These are phyloP conservation scores for Acinonyx jubatus DNA, from an alignment of 2,113 vertebrate genomes.

Conservation along the genomic window DNA sequence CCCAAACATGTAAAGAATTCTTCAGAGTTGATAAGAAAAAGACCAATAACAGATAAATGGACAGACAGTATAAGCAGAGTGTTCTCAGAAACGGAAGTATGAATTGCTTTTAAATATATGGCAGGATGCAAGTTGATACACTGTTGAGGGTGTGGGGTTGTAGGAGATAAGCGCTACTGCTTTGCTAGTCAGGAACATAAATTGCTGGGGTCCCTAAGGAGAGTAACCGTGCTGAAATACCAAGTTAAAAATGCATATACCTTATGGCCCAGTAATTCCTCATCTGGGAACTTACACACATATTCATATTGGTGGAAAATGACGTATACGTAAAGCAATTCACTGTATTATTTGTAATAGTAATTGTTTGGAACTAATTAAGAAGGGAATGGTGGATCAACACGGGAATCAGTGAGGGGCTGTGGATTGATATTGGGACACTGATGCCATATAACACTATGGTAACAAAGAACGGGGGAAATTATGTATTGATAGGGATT, in stretches of 20 bases:
- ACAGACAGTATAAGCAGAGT: not conserved
- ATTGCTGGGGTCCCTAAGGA: not conserved
- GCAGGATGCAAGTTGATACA: not conserved
- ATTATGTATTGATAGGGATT: not conserved
- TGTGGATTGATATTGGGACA: not conserved
- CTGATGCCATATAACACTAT: not conserved
- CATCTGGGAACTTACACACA: not conserved
- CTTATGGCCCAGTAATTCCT: not conserved
- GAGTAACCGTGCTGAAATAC: not conserved
- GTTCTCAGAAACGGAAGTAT: not conserved
- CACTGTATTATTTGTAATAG: not conserved
- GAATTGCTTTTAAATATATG: not conserved
- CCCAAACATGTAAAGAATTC: constrained; percentile 21
- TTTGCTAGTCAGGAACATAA: not conserved
- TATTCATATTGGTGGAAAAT: not conserved
- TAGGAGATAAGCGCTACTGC: not conserved
- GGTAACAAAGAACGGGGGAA: not conserved
- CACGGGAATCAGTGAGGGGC: not conserved
- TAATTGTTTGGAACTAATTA: not conserved
- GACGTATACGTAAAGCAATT: not conserved
- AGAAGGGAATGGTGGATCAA: not conserved
- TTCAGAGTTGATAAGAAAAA: not conserved
- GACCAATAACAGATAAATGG: not conserved
- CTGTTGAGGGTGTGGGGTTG: not conserved
- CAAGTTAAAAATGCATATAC: constrained; percentile 8